phyloP scores from a whole-genome alignment of 2,888 invertebrate species.

The Nyleta sp. region DNA sequence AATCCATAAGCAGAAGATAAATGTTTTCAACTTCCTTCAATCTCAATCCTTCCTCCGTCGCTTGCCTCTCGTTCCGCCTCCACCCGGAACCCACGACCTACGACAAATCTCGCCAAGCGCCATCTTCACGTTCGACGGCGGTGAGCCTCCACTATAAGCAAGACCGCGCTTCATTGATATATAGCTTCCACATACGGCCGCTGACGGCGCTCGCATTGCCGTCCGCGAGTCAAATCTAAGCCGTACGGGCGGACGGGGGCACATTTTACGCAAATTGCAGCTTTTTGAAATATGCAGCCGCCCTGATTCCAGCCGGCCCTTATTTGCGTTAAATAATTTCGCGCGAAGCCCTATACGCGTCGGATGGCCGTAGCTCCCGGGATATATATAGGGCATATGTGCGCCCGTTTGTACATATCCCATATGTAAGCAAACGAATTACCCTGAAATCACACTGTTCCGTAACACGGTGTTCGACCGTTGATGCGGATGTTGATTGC shows the following conservation, averaged over 20 bases:
- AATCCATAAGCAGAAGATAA: no score
- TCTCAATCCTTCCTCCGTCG: no score
- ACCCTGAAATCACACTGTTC: slow-evolving; percentile 53
- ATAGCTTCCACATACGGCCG: no score
- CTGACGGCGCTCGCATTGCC: slow-evolving; percentile 29
- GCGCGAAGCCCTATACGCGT: background rate
- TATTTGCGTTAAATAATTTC: slow-evolving; percentile 52
- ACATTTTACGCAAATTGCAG: slow-evolving; percentile 6
- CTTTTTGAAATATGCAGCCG: slow-evolving; percentile 31
- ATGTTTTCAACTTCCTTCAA: no score
- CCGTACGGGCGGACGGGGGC: slow-evolving; percentile 1
- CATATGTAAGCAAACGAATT: slow-evolving; percentile 59
- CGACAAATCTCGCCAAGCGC: no score
- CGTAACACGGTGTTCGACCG: slow-evolving; percentile 36
- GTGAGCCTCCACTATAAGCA: no score
- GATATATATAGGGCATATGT: slow-evolving; percentile 23
- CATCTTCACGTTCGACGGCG: no score
- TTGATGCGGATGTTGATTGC: slow-evolving; percentile 41
- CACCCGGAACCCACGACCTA: no score
- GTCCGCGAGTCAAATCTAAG: slow-evolving; percentile 7
- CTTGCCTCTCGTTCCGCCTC: no score
- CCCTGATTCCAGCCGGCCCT: slow-evolving; percentile 20
- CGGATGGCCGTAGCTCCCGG: no score
- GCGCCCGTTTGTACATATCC: slow-evolving; percentile 51
- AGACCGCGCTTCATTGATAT: no score